phyloP scores from a whole-genome alignment of 2,113 vertebrate species.

The Onychostoma macrolepis region DNA sequence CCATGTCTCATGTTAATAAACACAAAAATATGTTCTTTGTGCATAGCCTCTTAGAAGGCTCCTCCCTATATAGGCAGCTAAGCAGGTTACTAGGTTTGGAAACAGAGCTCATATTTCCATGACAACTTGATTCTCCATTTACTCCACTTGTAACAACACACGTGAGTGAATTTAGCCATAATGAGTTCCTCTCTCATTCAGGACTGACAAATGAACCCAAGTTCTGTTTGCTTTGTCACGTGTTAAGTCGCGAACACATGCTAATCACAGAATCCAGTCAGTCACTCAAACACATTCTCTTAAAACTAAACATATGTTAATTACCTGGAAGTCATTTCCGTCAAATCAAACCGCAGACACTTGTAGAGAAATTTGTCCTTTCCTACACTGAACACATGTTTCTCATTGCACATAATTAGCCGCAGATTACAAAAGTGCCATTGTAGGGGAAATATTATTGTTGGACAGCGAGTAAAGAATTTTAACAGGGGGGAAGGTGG shows the following conservation, averaged over 20 bases:
- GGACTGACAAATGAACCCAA: slow-evolving; percentile 29
- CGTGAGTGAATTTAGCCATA: neutral
- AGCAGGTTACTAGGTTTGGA: neutral
- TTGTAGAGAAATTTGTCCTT: slow-evolving; percentile 10
- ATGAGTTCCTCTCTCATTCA: slow-evolving; percentile 18
- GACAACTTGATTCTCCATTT: neutral
- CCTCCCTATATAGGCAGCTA: neutral
- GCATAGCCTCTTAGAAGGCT: neutral
- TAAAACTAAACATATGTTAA: slow-evolving; percentile 30
- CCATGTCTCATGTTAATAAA: neutral
- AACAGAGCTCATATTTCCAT: neutral
- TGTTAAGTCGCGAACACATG: neutral
- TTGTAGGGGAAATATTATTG: slow-evolving; percentile 34
- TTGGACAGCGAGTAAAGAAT: slow-evolving; percentile 26
- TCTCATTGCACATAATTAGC: slow-evolving; percentile 35
- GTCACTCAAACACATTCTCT: neutral
- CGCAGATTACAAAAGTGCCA: neutral
- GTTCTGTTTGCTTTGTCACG: slow-evolving; percentile 18
- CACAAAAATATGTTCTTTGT: neutral
- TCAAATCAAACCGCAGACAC: slow-evolving; percentile 16
- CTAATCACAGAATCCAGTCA: slow-evolving; percentile 21
- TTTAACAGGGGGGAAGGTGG: neutral
- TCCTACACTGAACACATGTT: slow-evolving; percentile 30
- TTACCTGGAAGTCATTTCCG: slow-evolving; percentile 22
- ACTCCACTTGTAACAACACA: slow-evolving; percentile 2